A percentile compares a stretch with the other conserved stretches of the same genome.
phyloP scores from a whole-genome alignment of 2,888 invertebrate species.

The Apamea anceps region DNA sequence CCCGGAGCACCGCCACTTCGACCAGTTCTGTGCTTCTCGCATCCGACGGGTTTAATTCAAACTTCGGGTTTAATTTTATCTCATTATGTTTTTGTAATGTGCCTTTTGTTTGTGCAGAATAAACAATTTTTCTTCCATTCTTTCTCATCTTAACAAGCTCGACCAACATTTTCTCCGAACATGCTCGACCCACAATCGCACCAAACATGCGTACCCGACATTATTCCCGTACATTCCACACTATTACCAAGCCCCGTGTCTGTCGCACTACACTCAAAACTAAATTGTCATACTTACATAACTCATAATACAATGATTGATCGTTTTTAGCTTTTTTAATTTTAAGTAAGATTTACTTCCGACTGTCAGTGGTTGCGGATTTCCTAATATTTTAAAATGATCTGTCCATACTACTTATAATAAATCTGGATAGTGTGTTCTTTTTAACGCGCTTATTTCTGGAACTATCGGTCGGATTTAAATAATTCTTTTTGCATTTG shows the following conservation, averaged over 20 bases:
- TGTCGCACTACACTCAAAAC: not conserved
- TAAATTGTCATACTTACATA: slow-evolving; percentile 44
- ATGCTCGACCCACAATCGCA: slow-evolving; percentile 4
- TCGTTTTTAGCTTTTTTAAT: slow-evolving; percentile 6
- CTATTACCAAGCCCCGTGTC: slow-evolving; percentile 33
- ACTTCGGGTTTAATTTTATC: no score
- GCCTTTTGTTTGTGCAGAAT: no score
- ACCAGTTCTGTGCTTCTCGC: no score
- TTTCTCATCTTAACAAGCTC: no score
- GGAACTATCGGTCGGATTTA: no score
- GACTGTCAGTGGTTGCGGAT: slow-evolving; percentile 2
- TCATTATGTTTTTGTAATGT: no score
- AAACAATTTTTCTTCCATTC: no score
- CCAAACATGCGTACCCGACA: slow-evolving; percentile 50
- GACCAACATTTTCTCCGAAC: not conserved
- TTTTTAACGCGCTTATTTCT: no score
- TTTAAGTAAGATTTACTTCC: slow-evolving; percentile 13
- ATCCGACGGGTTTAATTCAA: no score
- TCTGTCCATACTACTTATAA: no score
- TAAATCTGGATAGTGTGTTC: no score
- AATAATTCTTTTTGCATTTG: not conserved
- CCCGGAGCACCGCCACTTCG: no score
- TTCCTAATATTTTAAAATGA: not conserved
- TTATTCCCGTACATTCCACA: slow-evolving; percentile 50
- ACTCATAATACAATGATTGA: slow-evolving; percentile 37